Evolutionary conservation across 2,797 vertebrate species (phyloP).

Genomic region (Sebastes umbrosus): DNA sequence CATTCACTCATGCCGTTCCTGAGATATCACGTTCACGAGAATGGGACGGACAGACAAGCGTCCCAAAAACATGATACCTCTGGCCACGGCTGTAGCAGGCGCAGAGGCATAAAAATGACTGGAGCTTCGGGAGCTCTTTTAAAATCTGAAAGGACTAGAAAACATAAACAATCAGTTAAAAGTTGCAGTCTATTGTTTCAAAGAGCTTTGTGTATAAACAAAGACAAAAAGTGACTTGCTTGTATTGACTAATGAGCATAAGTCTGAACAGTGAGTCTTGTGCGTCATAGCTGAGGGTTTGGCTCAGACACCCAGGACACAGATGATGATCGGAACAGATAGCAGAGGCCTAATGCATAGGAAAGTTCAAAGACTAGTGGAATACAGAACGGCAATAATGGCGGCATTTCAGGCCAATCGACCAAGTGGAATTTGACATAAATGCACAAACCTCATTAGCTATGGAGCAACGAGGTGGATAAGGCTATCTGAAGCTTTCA

Average conservation of each 20-base stretch:
- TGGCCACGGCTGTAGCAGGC: background rate
- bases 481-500: slow-evolving; percentile 42
- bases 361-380: slow-evolving; percentile 56
- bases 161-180: background rate
- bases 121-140: background rate
- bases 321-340: slow-evolving; percentile 55
- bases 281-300: slow-evolving; percentile 56
- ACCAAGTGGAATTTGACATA: slow-evolving; percentile 45
- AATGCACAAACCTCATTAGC: slow-evolving; percentile 47
- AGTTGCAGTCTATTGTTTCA: background rate
- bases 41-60: too few relatives aligned
- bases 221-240: background rate
- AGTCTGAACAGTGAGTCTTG: slow-evolving; percentile 27
- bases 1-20: too few relatives aligned
- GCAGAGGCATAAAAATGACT: background rate
- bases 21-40: too few relatives aligned
- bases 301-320: slow-evolving; percentile 45
- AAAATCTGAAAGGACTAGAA: background rate
- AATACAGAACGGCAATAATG: slow-evolving; percentile 50
- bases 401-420: slow-evolving; percentile 39
- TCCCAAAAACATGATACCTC: background rate
- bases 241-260: slow-evolving; percentile 18
- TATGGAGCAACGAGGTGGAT: slow-evolving; percentile 34
- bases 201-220: background rate
- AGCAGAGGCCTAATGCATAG: slow-evolving; percentile 35